Base-by-base conservation (phyloP, 2,113 vertebrate species). In the Oreotrochilus melanogaster region DNA sequence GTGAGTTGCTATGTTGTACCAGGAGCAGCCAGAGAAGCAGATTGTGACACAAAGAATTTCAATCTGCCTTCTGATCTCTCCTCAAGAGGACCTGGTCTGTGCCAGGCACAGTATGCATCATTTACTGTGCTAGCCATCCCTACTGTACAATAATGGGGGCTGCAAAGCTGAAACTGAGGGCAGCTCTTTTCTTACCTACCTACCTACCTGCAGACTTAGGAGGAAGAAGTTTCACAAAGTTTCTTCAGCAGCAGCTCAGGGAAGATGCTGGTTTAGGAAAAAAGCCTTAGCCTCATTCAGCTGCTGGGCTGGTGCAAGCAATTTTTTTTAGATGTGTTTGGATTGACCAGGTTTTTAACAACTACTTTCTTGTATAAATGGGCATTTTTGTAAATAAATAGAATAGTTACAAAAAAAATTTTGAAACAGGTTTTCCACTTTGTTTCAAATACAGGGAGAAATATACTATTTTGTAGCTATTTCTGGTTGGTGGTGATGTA, bases 21-120 rank as follows among this genome's bases (percentile, higher is more conserved):
- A 96, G 71, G 89, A 95, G 54, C 81, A 89, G 78, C 62, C 54
- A 47, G 47, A 80, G 47, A 74, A 95, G 64, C 62, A 92, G 81
- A 92, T 33, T 82, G 62, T 89, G 71, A 66, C 33, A 85, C 47
- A 58, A 92, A 70, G 67, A 80, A 66, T 92, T 83, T 66, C 92
- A 88, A 1, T 83, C 81, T 94, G 66, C 66, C 47, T 82, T 54
- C 92, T 67, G 71, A 75, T 60, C 23, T 51, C 67, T 82, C 31
- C 37, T 74, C 2, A 4, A 39, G 66, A 88, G 43, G 16, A 47
- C 39, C 50, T 23, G 12, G 25, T 50, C 56, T 70, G 89, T 93
- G 54, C 74, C 89, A 96, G 88, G 78, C 88, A 48, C 71, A 25
- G 18, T 19, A 58, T 35, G 35, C 48, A 21, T 79, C 17, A 0